Percentiles rank a stretch among this genome's conserved stretches.
Conservation (phyloP, 2,113 vertebrate genomes). For the Taurulus bubalis region DNA sequence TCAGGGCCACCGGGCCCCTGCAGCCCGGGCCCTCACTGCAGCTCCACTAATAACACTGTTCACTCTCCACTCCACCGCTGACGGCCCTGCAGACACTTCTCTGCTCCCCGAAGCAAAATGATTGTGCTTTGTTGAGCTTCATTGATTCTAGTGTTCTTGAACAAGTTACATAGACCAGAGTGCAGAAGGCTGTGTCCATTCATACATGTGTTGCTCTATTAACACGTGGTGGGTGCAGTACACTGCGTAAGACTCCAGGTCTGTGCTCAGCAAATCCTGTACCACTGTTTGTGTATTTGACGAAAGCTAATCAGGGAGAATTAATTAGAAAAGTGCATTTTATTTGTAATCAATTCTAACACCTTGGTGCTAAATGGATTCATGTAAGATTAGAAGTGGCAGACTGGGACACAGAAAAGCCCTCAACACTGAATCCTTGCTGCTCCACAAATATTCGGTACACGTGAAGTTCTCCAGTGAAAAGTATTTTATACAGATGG, state of each 20-base stretch:
- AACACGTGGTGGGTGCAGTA: background rate
- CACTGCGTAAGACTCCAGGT: background rate
- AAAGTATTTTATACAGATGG: background rate
- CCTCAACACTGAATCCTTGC: background rate
- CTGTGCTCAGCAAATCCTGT: background rate
- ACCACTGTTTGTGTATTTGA: background rate
- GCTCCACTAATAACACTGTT: slow-evolving; percentile 7
- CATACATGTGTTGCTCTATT: background rate
- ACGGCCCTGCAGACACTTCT: background rate
- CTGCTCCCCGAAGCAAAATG: background rate
- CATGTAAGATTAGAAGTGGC: background rate
- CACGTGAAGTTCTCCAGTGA: background rate
- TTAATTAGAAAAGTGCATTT: slow-evolving; percentile 6
- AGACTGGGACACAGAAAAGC: background rate
- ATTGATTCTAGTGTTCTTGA: background rate
- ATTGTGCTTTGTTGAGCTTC: background rate
- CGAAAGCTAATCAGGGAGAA: background rate
- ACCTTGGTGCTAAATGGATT: background rate
- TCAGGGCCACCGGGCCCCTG: slow-evolving; percentile 25
- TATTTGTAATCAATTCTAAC: background rate
- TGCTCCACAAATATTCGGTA: too few relatives aligned
- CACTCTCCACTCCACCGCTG: background rate
- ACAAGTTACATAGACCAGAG: background rate
- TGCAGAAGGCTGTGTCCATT: background rate
- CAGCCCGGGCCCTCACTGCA: slow-evolving; percentile 23